Conservation (phyloP, 2,797 vertebrate species). For the Periophthalmus magnuspinnatus region DNA sequence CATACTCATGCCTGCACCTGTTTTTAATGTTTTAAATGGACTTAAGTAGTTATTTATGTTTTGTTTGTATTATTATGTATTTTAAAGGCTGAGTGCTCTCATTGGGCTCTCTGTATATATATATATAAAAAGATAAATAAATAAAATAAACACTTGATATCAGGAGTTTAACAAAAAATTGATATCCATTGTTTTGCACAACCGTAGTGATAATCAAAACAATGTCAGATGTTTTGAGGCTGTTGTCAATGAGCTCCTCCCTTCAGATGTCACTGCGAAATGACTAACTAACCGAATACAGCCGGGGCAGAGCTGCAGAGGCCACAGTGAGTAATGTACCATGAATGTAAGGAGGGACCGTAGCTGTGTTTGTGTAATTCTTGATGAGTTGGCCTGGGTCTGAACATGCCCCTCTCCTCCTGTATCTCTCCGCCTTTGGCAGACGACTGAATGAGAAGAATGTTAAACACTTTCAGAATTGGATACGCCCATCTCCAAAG, state of each 20-base stretch:
- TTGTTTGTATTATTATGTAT: too few species aligned
- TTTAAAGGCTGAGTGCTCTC: too few species aligned
- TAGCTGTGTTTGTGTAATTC: conserved; percentile 56
- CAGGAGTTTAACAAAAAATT: too few species aligned
- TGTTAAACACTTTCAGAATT: conserved; percentile 76
- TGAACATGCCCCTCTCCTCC: conserved; percentile 72
- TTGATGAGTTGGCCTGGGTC: conserved; percentile 72
- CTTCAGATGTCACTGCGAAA: conserved; percentile 53
- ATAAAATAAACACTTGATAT: too few species aligned
- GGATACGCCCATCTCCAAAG: conserved; percentile 57
- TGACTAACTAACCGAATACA: conserved; percentile 52
- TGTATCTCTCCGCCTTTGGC: conserved; percentile 53
- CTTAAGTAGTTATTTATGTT: too few species aligned
- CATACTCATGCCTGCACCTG: too few species aligned
- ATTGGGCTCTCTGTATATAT: too few species aligned
- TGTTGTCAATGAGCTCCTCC: conserved; percentile 60
- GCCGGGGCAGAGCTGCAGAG: conserved; percentile 43
- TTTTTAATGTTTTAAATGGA: too few species aligned
- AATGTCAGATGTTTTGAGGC: conserved; percentile 62
- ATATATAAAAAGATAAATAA: too few species aligned
- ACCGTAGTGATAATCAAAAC: conserved; percentile 38
- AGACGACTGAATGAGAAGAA: conserved; percentile 78
- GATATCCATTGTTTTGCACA: conserved; percentile 12
- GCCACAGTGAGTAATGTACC: conserved; percentile 67
- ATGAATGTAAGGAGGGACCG: conserved; percentile 70